A percentile compares a stretch with the other conserved stretches of the same genome.
These are phyloP conservation scores for Ophion costatus DNA, from an alignment of 2,888 invertebrate species.

Conservation along the genomic window DNA sequence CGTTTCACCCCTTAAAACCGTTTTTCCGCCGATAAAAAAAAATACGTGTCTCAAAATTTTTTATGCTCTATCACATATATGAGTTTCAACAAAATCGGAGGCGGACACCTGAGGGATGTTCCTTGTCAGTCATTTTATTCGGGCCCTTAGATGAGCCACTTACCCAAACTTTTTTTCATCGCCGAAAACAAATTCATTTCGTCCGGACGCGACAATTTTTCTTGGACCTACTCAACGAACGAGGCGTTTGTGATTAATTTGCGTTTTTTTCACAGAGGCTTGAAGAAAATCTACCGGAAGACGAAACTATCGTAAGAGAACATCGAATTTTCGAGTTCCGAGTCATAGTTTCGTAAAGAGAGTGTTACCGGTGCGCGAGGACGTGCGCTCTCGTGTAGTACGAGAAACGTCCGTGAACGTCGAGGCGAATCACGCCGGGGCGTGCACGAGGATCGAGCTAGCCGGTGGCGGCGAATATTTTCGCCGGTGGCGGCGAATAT, in stretches of 20 bases:
- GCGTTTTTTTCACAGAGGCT: too few relatives aligned
- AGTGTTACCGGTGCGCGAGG: not conserved
- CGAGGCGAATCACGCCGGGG: constrained; percentile 83
- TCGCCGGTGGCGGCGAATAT: constrained; percentile 27
- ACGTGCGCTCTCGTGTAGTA: constrained; percentile 21
- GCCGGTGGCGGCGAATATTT: constrained; percentile 41
- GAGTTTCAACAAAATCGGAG: too few relatives aligned
- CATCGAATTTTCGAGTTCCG: too few relatives aligned
- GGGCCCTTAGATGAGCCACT: too few relatives aligned
- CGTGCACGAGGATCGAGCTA: constrained; percentile 73
- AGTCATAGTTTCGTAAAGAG: not conserved
- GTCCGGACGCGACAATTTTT: not conserved
- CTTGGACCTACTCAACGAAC: not conserved
- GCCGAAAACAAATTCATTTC: not conserved
- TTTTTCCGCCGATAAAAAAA: too few relatives aligned
- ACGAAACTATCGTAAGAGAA: too few relatives aligned
- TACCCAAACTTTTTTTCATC: not conserved
- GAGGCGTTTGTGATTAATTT: not conserved
- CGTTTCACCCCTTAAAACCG: too few relatives aligned
- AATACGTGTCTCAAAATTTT: too few relatives aligned
- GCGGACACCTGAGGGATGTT: too few relatives aligned
- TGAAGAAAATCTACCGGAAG: too few relatives aligned
- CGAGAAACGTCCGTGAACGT: constrained; percentile 45
- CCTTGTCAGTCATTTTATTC: too few relatives aligned
- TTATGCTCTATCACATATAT: too few relatives aligned